Evolutionary conservation across 2,113 vertebrate genomes (phyloP).

Genomic region (Boleophthalmus pectinirostris): DNA sequence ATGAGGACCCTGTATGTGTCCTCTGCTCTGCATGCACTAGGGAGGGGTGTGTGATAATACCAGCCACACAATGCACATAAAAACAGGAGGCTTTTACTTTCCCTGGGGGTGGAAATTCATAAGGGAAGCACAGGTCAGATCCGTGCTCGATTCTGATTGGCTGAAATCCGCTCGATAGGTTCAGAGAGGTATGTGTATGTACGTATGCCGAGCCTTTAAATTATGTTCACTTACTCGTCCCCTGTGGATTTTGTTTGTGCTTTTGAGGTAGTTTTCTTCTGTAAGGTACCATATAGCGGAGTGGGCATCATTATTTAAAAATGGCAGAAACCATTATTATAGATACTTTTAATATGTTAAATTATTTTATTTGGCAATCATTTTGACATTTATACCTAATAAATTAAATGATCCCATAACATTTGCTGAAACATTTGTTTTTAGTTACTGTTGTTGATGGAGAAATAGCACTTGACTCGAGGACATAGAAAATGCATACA

Average conservation of each 20-base stretch:
- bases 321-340: not conserved
- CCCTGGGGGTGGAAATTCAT: slow-evolving; percentile 38
- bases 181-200: slow-evolving; percentile 17
- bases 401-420: too few species aligned
- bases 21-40: slow-evolving; percentile 18
- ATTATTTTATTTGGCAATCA: not conserved
- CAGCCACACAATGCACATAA: slow-evolving; percentile 21
- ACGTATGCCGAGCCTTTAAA: slow-evolving; percentile 16
- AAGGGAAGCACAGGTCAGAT: slow-evolving; percentile 37
- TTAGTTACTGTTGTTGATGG: not conserved
- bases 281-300: not conserved
- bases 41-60: slow-evolving; percentile 19
- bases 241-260: slow-evolving; percentile 8
- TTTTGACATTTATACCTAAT: not conserved
- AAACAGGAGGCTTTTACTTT: slow-evolving; percentile 21
- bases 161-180: slow-evolving; percentile 15
- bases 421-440: too few species aligned
- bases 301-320: not conserved
- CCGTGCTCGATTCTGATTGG: slow-evolving; percentile 24
- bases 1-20: slow-evolving; percentile 20
- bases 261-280: not conserved
- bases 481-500: too few species aligned
- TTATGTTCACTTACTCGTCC: slow-evolving; percentile 9
- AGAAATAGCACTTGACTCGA: not conserved
- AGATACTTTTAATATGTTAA: not conserved